Percentiles rank a stretch among this genome's conserved stretches.
phyloP scores from a whole-genome alignment of 2,797 vertebrate genomes.

The Anisognathus igniventris region DNA sequence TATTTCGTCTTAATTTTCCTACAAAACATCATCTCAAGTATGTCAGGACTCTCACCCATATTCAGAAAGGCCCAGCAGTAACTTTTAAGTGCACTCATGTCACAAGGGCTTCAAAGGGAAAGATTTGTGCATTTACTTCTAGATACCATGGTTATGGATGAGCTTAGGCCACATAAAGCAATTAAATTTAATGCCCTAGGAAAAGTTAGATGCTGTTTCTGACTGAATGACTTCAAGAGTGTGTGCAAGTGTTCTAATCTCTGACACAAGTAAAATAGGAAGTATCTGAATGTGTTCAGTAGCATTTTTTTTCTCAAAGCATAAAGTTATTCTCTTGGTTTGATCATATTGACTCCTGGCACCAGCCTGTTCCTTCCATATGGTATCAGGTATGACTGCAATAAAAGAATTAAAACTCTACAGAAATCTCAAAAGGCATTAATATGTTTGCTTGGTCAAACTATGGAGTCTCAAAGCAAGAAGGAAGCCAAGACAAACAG shows the following conservation, averaged over 20 bases:
- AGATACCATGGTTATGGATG: background rate
- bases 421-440: background rate
- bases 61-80: background rate
- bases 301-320: background rate
- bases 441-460: background rate
- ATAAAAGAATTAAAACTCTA: background rate
- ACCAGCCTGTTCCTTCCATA: background rate
- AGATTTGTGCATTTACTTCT: background rate
- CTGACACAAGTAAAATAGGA: background rate
- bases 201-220: constrained; percentile 33
- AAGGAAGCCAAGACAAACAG: constrained; percentile 50
- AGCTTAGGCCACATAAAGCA: background rate
- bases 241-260: background rate
- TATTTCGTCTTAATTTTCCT: background rate
- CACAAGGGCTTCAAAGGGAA: background rate
- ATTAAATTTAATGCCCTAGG: background rate
- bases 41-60: background rate
- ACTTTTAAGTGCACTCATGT: background rate
- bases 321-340: background rate
- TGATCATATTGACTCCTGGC: background rate
- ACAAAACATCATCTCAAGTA: background rate
- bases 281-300: background rate
- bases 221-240: constrained; percentile 11
- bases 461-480: background rate
- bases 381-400: background rate